Conservation (phyloP, 1,140 invertebrate species). For the Drosophila burlai region DNA sequence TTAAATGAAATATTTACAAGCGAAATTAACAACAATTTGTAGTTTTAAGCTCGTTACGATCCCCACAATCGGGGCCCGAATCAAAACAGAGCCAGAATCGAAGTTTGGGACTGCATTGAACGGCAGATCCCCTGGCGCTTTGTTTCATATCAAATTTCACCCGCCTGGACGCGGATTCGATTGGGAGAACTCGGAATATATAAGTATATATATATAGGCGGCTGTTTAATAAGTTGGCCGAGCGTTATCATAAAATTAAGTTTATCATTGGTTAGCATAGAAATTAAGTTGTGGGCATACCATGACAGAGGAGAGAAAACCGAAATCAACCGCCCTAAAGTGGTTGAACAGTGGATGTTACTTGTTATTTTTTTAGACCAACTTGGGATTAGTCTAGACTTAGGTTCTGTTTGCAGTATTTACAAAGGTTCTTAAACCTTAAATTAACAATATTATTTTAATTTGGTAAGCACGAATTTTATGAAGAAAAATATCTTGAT, state of each 20-base stretch:
- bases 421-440: not conserved
- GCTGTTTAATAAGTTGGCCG: slow-evolving; percentile 43
- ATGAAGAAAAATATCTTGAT: not conserved
- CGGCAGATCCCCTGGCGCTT: slow-evolving; percentile 39
- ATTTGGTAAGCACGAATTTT: not conserved
- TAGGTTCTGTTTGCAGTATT: not conserved
- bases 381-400: not conserved
- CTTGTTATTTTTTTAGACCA: not conserved
- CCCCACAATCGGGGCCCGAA: slow-evolving; percentile 33
- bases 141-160: slow-evolving; percentile 58
- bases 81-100: slow-evolving; percentile 29
- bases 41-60: slow-evolving; percentile 69
- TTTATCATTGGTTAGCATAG: slow-evolving; percentile 80
- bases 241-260: slow-evolving; percentile 77
- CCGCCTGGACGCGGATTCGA: slow-evolving; percentile 4
- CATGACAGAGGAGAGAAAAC: slow-evolving; percentile 15
- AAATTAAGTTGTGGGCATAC: slow-evolving; percentile 61
- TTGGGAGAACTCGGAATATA: slow-evolving; percentile 21
- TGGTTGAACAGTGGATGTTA: slow-evolving; percentile 18
- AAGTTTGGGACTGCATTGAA: slow-evolving; percentile 12
- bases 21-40: slow-evolving; percentile 81
- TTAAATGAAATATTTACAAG: slow-evolving; percentile 80
- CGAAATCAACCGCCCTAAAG: slow-evolving; percentile 2
- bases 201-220: slow-evolving; percentile 16
- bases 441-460: slow-evolving; percentile 2